Conservation (phyloP, 1,140 invertebrate species). For the Penaeus japonicus region DNA sequence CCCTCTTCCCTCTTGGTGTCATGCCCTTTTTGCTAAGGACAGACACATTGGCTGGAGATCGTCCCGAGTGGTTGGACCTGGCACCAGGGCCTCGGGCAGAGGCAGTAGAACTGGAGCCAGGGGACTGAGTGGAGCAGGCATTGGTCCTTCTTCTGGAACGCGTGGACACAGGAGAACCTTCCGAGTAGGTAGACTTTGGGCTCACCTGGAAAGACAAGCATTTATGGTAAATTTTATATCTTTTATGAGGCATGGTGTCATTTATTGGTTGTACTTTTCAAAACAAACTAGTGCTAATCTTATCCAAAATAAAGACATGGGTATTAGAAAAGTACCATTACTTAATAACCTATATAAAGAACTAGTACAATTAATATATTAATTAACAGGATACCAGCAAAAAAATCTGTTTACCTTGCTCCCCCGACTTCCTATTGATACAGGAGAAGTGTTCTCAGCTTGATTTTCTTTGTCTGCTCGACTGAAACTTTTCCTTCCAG, state of each 20-base stretch:
- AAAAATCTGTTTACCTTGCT: not conserved
- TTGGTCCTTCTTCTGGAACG: not conserved
- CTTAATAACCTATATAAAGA: too few species aligned
- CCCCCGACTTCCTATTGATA: not conserved
- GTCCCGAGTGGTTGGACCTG: not conserved
- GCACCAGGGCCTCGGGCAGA: not conserved
- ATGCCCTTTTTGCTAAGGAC: slow-evolving; percentile 30
- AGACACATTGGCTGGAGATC: slow-evolving; percentile 12
- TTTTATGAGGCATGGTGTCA: not conserved
- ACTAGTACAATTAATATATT: too few species aligned
- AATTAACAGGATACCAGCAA: not conserved
- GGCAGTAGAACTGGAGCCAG: not conserved
- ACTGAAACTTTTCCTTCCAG: slow-evolving; percentile 77
- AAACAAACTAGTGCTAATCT: not conserved
- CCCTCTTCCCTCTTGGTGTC: slow-evolving; percentile 24
- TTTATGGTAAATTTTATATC: not conserved
- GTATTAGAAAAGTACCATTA: too few species aligned
- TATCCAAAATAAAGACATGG: too few species aligned
- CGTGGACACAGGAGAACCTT: not conserved
- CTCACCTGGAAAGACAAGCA: not conserved
- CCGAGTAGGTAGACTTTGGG: not conserved
- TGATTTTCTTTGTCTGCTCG: slow-evolving; percentile 54
- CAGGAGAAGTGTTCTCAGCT: slow-evolving; percentile 15
- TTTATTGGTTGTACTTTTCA: not conserved
- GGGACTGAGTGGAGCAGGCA: not conserved